A percentile compares a stretch with the other conserved stretches of the same genome.
Evolutionary conservation across 1,140 invertebrate genomes (phyloP).

Genomic region (Calycopis cecrops): DNA sequence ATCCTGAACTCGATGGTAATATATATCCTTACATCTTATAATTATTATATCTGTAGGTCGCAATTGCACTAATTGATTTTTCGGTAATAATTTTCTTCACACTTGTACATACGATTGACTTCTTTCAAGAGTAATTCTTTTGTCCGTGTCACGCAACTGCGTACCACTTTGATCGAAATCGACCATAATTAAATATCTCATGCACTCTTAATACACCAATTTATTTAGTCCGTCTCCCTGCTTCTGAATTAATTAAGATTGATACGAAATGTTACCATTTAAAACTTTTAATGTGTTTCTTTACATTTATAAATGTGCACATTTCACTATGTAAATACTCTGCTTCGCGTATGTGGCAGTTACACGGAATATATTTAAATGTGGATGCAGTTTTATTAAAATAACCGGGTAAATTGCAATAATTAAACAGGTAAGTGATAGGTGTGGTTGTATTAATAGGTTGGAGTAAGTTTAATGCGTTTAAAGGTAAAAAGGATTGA

Average conservation of each 20-base stretch:
- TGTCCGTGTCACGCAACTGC: constrained; percentile 55
- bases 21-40: too few relatives aligned
- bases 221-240: constrained; percentile 51
- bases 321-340: constrained; percentile 7
- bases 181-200: constrained; percentile 65
- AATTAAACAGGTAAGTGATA: too few relatives aligned
- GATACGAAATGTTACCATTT: constrained; percentile 42
- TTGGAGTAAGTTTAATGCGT: too few relatives aligned
- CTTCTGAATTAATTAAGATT: constrained; percentile 62
- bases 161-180: constrained; percentile 53
- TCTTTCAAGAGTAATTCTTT: constrained; percentile 43
- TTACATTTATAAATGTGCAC: constrained; percentile 3
- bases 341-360: neutral
- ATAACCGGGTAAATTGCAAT: neutral
- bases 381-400: neutral
- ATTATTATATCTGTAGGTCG: too few relatives aligned
- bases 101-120: constrained; percentile 28
- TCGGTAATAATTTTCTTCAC: constrained; percentile 23
- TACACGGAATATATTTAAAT: neutral
- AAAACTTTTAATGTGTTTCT: constrained; percentile 25
- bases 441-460: too few relatives aligned
- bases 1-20: too few relatives aligned
- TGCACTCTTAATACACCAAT: constrained; percentile 58
- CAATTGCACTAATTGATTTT: neutral
- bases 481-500: too few relatives aligned